Base-by-base conservation (phyloP, 2,113 vertebrate genomes). In the Psilopsiagon aurifrons region DNA sequence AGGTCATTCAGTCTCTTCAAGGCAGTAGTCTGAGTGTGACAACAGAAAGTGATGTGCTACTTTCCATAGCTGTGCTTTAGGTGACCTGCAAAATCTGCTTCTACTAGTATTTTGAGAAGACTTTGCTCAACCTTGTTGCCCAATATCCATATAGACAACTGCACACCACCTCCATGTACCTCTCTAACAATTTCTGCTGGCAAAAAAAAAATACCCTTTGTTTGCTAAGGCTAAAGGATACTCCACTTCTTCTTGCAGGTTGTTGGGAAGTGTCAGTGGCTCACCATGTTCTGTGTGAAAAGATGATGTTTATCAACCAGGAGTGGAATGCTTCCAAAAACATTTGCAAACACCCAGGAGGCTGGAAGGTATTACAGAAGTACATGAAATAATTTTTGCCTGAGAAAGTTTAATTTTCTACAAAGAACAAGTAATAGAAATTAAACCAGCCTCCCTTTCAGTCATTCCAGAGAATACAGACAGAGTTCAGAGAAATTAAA, bases 361-460 rank as follows among this genome's bases (percentile, higher is more conserved):
- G 24, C 49, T 77, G 64, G 25, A 64, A 91, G 10, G 35, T 66
- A 71, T 66, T 88, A 77, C 8, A 37, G 27, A 80, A 90, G 22
- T 37, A 52, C 17, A 28, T 11, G 17, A 86, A 19, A 93, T 76
- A 1, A 52, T 68, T 84, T 86, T 86, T 92, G 62, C 28, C 33
- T n/a, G 43, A 86, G 25, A 44, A 67, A 93, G 41, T 78, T 78
- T 63, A 33, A 27, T 95, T 83, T 92, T 74, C 55, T 67, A 55
- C n/a, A 35, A 62, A 69, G 51, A 64, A 57, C 29, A 94, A 83
- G 55, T 52, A 91, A 64, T 9, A 83, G 64, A 92, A 88, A 84
- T 84, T 62, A 92, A 91, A 83, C 15, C 51, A 91, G 63, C 55
- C 43, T 88, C 60, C 49, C 49, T 94, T 93, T 81, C 92, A 94